phyloP scores from a whole-genome alignment of 2,797 vertebrate genomes.

The Phalanger gymnotis region DNA sequence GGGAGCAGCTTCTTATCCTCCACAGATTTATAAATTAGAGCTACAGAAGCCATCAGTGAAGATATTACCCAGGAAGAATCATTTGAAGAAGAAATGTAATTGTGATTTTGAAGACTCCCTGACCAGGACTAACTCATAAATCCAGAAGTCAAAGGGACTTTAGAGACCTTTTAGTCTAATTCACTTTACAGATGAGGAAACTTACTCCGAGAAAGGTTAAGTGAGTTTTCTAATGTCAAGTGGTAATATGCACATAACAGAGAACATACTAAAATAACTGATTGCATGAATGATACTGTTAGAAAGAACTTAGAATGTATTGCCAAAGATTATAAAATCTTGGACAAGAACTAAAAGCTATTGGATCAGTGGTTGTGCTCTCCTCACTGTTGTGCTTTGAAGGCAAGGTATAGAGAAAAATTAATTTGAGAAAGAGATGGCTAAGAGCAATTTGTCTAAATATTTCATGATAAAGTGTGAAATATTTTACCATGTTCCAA shows the following conservation, averaged over 20 bases:
- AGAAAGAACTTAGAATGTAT: neutral
- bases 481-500: conserved; percentile 2
- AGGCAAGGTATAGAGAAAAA: neutral
- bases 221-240: neutral
- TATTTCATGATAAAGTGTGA: conserved; percentile 36
- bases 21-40: neutral
- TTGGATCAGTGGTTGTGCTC: neutral
- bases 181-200: neutral
- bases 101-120: neutral
- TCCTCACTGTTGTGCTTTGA: neutral
- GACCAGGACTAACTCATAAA: neutral
- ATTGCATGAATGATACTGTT: neutral
- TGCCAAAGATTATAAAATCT: neutral
- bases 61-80: neutral
- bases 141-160: neutral
- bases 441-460: conserved; percentile 10
- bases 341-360: neutral
- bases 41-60: neutral
- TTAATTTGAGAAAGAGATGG: neutral
- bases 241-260: neutral
- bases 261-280: neutral
- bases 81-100: neutral
- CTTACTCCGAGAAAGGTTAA: neutral
- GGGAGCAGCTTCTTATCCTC: neutral
- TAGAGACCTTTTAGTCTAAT: neutral